A percentile compares a stretch with the other conserved stretches of the same genome.
Conservation (phyloP, 2,888 invertebrate genomes). For the Heliconius hortense region DNA sequence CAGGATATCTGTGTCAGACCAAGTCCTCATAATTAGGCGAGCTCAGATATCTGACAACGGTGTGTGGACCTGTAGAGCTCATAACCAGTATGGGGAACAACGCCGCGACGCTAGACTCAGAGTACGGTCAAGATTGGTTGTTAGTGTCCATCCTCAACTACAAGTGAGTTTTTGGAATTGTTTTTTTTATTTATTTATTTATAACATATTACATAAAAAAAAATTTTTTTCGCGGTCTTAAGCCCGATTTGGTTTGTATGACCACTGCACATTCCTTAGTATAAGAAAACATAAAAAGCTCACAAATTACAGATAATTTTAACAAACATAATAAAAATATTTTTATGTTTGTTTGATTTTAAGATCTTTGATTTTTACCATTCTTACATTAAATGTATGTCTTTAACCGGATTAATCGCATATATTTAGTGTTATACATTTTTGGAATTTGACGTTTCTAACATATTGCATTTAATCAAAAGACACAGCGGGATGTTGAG, state of each 20-base stretch:
- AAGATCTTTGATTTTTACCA: too few relatives aligned
- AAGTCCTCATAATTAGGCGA: conserved; percentile 85
- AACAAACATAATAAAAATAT: too few relatives aligned
- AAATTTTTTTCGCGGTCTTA: too few relatives aligned
- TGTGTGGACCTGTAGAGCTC: conserved; percentile 87
- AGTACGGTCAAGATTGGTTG: conserved; percentile 85
- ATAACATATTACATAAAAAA: too few relatives aligned
- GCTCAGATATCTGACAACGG: conserved; percentile 86
- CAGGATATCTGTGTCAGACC: conserved; percentile 84
- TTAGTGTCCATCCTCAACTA: conserved; percentile 83
- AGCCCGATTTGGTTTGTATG: too few relatives aligned
- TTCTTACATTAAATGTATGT: not conserved
- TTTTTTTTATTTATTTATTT: not conserved
- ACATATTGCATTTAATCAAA: too few relatives aligned
- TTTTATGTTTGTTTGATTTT: not conserved
- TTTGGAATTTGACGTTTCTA: too few relatives aligned
- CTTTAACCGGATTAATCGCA: not conserved
- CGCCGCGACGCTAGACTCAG: conserved; percentile 84
- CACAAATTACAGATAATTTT: too few relatives aligned
- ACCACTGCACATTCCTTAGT: too few relatives aligned
- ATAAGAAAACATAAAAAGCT: too few relatives aligned
- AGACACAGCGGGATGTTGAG: too few relatives aligned
- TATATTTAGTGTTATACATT: not conserved
- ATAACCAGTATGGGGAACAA: conserved; percentile 88
- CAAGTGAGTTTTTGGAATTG: conserved; percentile 64